Percentiles rank a stretch among this genome's conserved stretches.
Conservation (phyloP, 2,113 vertebrate genomes). For the Phocoena sinus region DNA sequence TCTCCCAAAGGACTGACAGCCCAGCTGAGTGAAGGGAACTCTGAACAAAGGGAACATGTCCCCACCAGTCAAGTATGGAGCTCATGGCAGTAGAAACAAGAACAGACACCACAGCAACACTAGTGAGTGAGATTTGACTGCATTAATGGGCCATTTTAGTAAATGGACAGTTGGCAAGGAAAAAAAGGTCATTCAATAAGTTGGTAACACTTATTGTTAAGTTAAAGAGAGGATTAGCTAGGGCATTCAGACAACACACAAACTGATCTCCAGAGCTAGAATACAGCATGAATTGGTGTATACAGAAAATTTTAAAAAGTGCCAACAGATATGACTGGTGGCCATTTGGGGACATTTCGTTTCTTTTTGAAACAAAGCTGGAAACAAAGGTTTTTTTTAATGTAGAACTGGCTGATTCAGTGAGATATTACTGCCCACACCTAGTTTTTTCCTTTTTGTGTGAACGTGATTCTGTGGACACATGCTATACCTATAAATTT, state of each 20-base stretch:
- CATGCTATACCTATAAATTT: background rate
- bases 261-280: background rate
- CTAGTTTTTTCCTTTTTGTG: background rate
- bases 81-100: background rate
- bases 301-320: background rate
- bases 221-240: background rate
- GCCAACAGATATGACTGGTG: background rate
- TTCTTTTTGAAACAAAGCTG: constrained; percentile 27
- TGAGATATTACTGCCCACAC: background rate
- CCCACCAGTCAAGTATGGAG: background rate
- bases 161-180: background rate
- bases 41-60: background rate
- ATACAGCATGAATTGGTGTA: background rate
- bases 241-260: background rate
- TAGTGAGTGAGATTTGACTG: background rate
- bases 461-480: background rate
- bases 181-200: background rate
- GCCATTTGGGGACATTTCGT: background rate
- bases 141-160: background rate
- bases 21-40: background rate
- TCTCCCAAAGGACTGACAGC: background rate
- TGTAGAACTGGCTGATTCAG: background rate
- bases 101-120: background rate
- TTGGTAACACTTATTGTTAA: background rate
- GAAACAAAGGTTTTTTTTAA: background rate